phyloP scores from a whole-genome alignment of 2,113 vertebrate species.

The Microcebus jonahi region DNA sequence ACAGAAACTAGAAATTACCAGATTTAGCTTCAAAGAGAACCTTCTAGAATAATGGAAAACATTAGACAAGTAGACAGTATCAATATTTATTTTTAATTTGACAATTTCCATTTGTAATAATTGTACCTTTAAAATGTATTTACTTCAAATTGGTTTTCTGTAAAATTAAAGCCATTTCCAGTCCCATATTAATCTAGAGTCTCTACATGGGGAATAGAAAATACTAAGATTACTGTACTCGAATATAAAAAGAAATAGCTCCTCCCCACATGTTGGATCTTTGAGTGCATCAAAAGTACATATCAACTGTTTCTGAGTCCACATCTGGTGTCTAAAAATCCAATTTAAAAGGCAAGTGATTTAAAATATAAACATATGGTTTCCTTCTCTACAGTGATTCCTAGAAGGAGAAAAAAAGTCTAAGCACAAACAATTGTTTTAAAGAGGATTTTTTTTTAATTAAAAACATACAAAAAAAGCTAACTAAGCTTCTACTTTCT shows the following conservation, averaged over 20 bases:
- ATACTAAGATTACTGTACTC: slow-evolving; percentile 29
- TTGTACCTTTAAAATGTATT: not conserved
- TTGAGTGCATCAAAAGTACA: not conserved
- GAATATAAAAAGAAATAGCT: not conserved
- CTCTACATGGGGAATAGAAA: not conserved
- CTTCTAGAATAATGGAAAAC: slow-evolving; percentile 22
- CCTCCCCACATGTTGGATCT: not conserved
- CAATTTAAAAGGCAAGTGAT: slow-evolving; percentile 63
- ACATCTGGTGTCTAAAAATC: slow-evolving; percentile 63
- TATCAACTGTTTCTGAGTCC: slow-evolving; percentile 37
- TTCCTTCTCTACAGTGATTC: slow-evolving; percentile 41
- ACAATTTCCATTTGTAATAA: not conserved
- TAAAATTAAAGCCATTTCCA: slow-evolving; percentile 12
- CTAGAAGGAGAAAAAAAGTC: not conserved
- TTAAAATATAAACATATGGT: slow-evolving; percentile 71
- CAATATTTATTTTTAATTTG: not conserved
- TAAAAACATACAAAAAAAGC: slow-evolving; percentile 42
- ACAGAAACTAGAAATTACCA: slow-evolving; percentile 39
- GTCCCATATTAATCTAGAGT: not conserved
- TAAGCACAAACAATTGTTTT: slow-evolving; percentile 60
- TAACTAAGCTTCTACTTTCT: slow-evolving; percentile 65
- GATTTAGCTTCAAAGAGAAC: not conserved
- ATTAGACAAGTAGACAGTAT: not conserved
- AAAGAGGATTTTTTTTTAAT: slow-evolving; percentile 44
- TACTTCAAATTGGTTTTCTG: not conserved